Evolutionary conservation across 1,140 invertebrate species (phyloP).

Genomic region (Oreohelix idahoensis): DNA sequence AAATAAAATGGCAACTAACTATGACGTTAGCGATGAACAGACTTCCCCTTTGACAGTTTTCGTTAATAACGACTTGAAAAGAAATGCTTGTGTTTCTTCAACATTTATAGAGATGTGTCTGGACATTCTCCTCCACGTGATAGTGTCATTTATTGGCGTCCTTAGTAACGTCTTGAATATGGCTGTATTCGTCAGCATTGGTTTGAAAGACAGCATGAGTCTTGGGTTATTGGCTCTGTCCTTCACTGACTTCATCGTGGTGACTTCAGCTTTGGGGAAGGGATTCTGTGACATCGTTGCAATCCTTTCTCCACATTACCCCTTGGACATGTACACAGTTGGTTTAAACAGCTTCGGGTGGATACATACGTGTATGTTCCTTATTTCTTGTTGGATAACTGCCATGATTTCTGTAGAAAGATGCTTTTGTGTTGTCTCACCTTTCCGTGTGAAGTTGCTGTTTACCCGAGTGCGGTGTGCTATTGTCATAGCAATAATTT

Average conservation of each 20-base stretch:
- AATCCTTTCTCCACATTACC: neutral
- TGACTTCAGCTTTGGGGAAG: neutral
- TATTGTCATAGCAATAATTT: neutral
- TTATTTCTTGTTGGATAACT: conserved; percentile 12
- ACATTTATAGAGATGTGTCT: no score
- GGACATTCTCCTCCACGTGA: neutral
- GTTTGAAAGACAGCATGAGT: conserved; percentile 13
- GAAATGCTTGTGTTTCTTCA: no score
- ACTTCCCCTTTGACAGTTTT: no score
- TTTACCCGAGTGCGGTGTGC: neutral
- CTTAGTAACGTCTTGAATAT: neutral
- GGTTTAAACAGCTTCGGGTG: neutral
- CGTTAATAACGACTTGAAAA: no score
- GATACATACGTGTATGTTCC: no score
- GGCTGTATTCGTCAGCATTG: neutral
- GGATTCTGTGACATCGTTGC: neutral
- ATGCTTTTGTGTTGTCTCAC: no score
- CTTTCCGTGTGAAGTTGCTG: neutral
- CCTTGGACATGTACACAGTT: neutral
- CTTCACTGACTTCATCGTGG: neutral
- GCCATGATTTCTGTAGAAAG: no score
- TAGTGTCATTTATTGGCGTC: neutral
- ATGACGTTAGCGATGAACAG: no score
- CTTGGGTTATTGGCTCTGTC: neutral
- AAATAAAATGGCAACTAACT: no score